phyloP scores from a whole-genome alignment of 2,797 vertebrate genomes.

The Zenarchopterus dispar region DNA sequence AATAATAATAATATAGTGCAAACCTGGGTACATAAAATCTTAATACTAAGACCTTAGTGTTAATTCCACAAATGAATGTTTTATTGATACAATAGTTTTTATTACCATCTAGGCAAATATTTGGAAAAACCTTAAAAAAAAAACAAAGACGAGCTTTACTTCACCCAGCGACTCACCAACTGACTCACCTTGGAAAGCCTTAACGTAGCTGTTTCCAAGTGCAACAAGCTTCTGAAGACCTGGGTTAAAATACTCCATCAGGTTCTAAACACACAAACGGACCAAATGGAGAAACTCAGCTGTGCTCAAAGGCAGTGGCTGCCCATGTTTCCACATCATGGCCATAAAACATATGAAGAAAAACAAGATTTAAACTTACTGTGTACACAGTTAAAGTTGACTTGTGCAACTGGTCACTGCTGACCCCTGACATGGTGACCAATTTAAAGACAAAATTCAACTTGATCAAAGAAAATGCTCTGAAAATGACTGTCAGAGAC shows the following conservation, averaged over 20 bases:
- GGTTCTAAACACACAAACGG: conserved; percentile 79
- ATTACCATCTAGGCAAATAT: too few species aligned
- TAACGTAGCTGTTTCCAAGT: conserved; percentile 92
- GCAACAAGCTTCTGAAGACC: conserved; percentile 91
- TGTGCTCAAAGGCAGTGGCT: background rate
- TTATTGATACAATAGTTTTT: too few species aligned
- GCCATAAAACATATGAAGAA: background rate
- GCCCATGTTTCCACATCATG: too few species aligned
- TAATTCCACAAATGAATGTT: too few species aligned
- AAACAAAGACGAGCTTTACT: background rate
- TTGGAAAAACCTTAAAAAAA: background rate
- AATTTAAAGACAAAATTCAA: conserved; percentile 16
- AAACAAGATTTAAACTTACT: conserved; percentile 59
- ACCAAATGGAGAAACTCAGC: background rate
- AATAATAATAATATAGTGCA: too few species aligned
- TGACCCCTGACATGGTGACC: conserved; percentile 77
- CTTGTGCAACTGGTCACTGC: conserved; percentile 81
- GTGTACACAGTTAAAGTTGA: conserved; percentile 80
- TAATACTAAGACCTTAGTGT: too few species aligned
- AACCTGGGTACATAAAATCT: too few species aligned
- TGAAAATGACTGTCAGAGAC: background rate
- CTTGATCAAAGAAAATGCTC: conserved; percentile 6
- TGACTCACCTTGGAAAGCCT: conserved; percentile 89
- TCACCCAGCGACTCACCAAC: background rate
- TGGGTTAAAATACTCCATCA: conserved; percentile 95